Evolutionary conservation across 2,888 invertebrate species (phyloP), one percentile per base, ranked within the genome.

Genomic region (Caprella mutica): DNA sequence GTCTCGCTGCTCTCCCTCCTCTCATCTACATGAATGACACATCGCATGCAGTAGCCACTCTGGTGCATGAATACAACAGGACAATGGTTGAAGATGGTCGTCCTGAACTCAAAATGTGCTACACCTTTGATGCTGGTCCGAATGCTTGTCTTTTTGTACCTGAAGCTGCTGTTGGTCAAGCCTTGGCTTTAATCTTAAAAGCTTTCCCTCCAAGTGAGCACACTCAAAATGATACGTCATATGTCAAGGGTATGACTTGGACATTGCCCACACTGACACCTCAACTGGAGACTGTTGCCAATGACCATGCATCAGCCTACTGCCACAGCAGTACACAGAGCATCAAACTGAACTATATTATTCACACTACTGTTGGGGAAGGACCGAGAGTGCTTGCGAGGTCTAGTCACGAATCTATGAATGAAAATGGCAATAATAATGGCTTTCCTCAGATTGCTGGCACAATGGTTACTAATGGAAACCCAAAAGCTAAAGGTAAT

Each of bases 91-190:
- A 39, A 21, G 27, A 48, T 23, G 52, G 59, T 9, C 42, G 52
- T 35, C 12, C 43, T 12, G 50, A 53, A 6, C 44, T 58, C 38
- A 64, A 64, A 56, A 80, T 90, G 6, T 92, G 93, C 0, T 99
- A 99, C 71, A 96, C 97, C 17, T 98, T 91, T 77, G 98, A 98
- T 79, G 98, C 98, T 55, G 98, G 98, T 5, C 88, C 96, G 50
- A 98, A 98, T 77, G 91, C 91, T 4, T 93, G 91, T 72, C 73
- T 97, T 0, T 94, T 86, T 74, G 73, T 92, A 17, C 73, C 87
- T 50, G 82, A 88, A 66, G 75, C 84, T 62, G 80, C 86, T 71
- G 82, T 92, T 0, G 76, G 82, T 0, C 77, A 78, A 68, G 76
- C 91, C 12, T 59, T 86, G 24, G 74, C 81, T 27, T 71, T 87